Evolutionary conservation across 1,140 invertebrate genomes (phyloP).

Genomic region (Penaeus chinensis): DNA sequence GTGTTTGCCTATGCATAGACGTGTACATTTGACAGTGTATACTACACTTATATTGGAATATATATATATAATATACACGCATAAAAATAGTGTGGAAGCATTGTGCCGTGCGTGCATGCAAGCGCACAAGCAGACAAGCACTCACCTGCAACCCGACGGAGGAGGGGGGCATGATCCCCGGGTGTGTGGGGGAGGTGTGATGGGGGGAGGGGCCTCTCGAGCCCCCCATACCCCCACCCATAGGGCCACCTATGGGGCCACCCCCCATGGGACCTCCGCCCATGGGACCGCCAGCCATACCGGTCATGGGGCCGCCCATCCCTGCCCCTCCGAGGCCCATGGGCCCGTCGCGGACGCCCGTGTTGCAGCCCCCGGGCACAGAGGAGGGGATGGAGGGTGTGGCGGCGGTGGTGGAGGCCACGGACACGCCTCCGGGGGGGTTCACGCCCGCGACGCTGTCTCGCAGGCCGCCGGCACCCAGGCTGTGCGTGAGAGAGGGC

Average conservation of each 20-base stretch:
- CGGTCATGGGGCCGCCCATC: conserved; percentile 49
- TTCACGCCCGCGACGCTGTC: conserved; percentile 9
- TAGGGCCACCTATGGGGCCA: conserved; percentile 36
- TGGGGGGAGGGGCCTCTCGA: conserved; percentile 66
- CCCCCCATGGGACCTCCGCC: conserved; percentile 48
- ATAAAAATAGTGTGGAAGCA: too few relatives aligned
- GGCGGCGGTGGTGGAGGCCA: conserved; percentile 29
- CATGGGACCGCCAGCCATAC: conserved; percentile 42
- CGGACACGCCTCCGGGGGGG: conserved; percentile 16
- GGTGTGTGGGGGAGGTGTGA: conserved; percentile 62
- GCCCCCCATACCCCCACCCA: conserved; percentile 40
- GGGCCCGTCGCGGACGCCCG: conserved; percentile 44
- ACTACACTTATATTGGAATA: too few relatives aligned
- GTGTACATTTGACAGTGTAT: too few relatives aligned
- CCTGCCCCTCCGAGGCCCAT: conserved; percentile 44
- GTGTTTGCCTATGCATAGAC: too few relatives aligned
- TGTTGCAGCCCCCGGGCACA: conserved; percentile 25
- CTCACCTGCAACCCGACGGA: conserved; percentile 54
- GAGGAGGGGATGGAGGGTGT: conserved; percentile 39
- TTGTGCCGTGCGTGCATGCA: conserved; percentile 2
- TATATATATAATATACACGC: too few relatives aligned
- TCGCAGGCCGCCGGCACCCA: conserved; percentile 32
- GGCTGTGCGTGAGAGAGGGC: too few relatives aligned
- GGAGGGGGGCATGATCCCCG: conserved; percentile 27
- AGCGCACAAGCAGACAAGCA: not conserved